phyloP scores from a whole-genome alignment of 1,140 invertebrate genomes.

The Cherax quadricarinatus region DNA sequence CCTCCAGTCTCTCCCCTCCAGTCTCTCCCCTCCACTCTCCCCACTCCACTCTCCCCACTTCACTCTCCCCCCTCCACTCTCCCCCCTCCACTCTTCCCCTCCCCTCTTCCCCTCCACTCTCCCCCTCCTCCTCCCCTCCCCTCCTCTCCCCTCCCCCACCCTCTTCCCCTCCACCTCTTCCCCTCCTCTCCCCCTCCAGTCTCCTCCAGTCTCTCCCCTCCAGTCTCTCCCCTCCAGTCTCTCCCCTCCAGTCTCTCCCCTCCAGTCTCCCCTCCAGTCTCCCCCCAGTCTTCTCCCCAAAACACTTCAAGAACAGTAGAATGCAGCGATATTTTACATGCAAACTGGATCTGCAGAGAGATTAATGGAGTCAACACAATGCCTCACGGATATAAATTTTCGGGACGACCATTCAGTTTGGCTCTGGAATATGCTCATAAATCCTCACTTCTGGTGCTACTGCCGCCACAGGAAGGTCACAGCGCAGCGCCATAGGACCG shows the following conservation, averaged over 20 bases:
- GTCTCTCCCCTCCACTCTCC: too few relatives aligned
- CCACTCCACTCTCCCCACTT: too few relatives aligned
- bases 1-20: neutral
- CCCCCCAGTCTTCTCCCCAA: too few relatives aligned
- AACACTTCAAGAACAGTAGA: neutral
- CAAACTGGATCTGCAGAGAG: neutral
- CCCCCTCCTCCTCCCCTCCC: neutral
- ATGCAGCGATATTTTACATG: neutral
- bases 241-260: too few relatives aligned
- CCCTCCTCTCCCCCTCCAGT: too few relatives aligned
- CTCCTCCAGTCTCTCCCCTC: too few relatives aligned
- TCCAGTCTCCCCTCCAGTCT: neutral
- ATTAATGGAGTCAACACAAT: neutral
- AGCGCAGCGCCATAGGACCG: neutral
- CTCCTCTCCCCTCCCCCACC: neutral
- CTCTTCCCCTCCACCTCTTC: too few relatives aligned
- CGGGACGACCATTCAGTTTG: neutral
- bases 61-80: too few relatives aligned
- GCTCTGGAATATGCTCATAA: neutral
- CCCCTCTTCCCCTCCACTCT: too few relatives aligned
- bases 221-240: too few relatives aligned
- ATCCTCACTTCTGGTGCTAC: neutral
- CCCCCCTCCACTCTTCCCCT: too few relatives aligned
- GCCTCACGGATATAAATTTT: neutral
- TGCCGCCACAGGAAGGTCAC: neutral